Evolutionary conservation across 2,797 vertebrate genomes (phyloP).

Genomic region (Gymnopithys bicolor): DNA sequence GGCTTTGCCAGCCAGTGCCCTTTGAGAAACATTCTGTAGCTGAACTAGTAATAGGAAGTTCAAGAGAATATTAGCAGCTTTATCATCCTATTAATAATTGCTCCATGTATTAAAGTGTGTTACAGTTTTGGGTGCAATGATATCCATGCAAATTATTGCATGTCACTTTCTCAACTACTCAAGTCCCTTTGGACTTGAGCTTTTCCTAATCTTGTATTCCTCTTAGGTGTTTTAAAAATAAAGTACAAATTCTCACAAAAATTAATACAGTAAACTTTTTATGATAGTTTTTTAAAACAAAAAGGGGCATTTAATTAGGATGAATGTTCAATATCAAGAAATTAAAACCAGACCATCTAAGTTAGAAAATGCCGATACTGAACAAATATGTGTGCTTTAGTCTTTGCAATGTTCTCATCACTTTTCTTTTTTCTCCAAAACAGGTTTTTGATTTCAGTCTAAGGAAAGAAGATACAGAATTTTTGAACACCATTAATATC

Average conservation of each 20-base stretch:
- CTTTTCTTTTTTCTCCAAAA: not conserved
- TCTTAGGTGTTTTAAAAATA: not conserved
- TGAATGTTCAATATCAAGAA: not conserved
- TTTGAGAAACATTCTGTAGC: not conserved
- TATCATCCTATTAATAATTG: not conserved
- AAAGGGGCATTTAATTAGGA: not conserved
- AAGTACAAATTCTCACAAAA: not conserved
- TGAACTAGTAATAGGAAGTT: not conserved
- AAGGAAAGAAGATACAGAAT: constrained; percentile 20
- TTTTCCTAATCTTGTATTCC: not conserved
- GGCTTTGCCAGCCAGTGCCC: not conserved
- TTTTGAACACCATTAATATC: constrained; percentile 14
- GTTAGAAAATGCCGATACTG: not conserved
- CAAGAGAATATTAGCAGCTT: not conserved
- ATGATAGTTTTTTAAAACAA: not conserved
- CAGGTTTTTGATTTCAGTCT: constrained; percentile 66
- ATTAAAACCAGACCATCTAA: not conserved
- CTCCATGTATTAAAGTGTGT: not conserved
- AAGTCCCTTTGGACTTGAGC: not conserved
- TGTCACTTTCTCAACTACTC: not conserved
- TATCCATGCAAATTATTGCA: not conserved
- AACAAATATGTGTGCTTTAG: not conserved
- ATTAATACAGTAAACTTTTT: not conserved
- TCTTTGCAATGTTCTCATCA: not conserved
- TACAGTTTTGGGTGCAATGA: not conserved